phyloP scores from a whole-genome alignment of 2,113 vertebrate species.

The Brachypteracias leptosomus region DNA sequence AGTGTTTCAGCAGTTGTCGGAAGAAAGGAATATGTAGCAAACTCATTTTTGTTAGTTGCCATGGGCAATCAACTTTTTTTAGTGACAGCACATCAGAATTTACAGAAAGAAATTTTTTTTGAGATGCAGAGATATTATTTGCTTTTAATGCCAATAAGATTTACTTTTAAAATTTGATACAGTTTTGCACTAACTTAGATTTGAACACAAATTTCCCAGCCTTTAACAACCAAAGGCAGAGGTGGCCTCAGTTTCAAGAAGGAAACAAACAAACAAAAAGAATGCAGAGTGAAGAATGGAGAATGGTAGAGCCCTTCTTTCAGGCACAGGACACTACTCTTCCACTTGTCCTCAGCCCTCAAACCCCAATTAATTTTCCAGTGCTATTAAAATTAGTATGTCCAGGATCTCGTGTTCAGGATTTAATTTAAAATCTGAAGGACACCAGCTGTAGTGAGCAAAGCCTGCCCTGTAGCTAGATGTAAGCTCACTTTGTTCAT shows the following conservation, averaged over 20 bases:
- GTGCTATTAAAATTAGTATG: not conserved
- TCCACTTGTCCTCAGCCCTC: not conserved
- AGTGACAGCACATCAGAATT: not conserved
- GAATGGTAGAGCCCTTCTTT: not conserved
- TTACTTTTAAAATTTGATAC: not conserved
- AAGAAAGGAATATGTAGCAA: not conserved
- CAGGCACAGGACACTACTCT: rapidly evolving
- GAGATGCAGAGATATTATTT: not conserved
- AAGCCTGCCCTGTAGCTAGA: not conserved
- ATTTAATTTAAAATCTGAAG: not conserved
- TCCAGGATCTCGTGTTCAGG: not conserved
- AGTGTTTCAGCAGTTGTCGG: not conserved
- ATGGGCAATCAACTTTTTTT: not conserved
- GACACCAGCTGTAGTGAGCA: not conserved
- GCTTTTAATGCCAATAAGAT: not conserved
- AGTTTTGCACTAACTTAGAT: not conserved
- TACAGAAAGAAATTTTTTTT: not conserved
- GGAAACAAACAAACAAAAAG: not conserved
- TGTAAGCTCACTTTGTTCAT: not conserved
- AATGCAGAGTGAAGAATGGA: not conserved
- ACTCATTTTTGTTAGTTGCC: not conserved
- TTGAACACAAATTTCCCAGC: not conserved
- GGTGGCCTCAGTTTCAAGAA: not conserved
- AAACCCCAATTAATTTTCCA: not conserved
- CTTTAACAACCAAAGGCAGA: not conserved